Evolutionary conservation across 2,888 invertebrate genomes (phyloP).

Genomic region (Metalampra italica): DNA sequence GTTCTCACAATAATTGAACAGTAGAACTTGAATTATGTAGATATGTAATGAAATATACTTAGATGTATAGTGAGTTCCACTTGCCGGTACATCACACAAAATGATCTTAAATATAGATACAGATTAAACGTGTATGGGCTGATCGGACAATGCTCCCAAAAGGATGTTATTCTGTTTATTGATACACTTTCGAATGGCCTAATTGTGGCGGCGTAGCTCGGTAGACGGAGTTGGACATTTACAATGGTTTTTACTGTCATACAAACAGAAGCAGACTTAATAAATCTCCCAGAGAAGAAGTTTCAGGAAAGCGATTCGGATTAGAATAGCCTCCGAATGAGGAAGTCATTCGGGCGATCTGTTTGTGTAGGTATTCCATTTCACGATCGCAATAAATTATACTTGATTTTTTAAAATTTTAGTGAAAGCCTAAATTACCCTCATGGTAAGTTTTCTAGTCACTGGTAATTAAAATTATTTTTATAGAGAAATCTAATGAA

Average conservation of each 20-base stretch:
- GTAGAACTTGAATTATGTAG: too few relatives aligned
- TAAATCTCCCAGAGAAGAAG: constrained; percentile 42
- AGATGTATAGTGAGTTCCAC: not conserved
- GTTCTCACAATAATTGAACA: too few relatives aligned
- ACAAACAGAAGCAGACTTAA: constrained; percentile 57
- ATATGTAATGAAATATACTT: not conserved
- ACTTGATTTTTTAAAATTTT: not conserved
- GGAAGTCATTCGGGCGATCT: constrained; percentile 36
- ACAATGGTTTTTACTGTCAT: constrained; percentile 50
- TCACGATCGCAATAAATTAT: constrained; percentile 34
- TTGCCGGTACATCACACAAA: not conserved
- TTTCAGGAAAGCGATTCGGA: constrained; percentile 52
- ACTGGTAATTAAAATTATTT: too few relatives aligned
- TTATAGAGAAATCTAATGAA: too few relatives aligned
- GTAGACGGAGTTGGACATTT: constrained; percentile 46
- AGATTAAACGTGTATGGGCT: not conserved
- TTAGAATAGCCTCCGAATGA: constrained; percentile 49
- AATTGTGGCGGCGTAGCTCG: constrained; percentile 58
- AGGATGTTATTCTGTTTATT: constrained; percentile 64
- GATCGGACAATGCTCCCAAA: constrained; percentile 52
- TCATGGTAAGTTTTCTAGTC: too few relatives aligned
- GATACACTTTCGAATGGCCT: constrained; percentile 52
- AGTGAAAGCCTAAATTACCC: too few relatives aligned
- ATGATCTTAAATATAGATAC: not conserved
- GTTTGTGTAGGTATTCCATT: constrained; percentile 23